Evolutionary conservation across 30 jellyfish, hydroid and myxozoan genomes (phyloP), one percentile per base, ranked within the genome.

Genomic region (Morbakka virulenta): DNA sequence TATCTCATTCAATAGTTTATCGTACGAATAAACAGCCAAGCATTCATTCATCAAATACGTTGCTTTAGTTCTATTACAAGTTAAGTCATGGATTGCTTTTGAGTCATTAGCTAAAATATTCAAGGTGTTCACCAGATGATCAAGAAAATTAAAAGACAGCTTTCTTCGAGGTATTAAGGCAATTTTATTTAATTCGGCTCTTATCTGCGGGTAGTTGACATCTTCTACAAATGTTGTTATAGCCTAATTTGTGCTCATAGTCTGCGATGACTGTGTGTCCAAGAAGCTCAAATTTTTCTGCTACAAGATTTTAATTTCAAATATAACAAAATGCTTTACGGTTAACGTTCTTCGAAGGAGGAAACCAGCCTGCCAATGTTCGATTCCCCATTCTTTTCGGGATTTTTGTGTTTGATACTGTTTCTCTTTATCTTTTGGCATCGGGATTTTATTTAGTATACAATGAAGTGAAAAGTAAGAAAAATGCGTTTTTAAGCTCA

Each of bases 371-470:
- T 12, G 26, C 70, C 70, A 57, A 57, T 26, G 12, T 26, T 57
- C 70, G 26, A 4, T 57, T 57, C 22, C 70, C 70, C 70, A 57
- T 26, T 57, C 70, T 57, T 57, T 57, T 57, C 70, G 11, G 22
- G 12, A 57, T 4, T 22, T 57, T 24, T 57, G 70, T 12, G 26
- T 26, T 12, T 26, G 70, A 57, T 57, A 57, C 26, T 12, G 12
- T 22, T 57, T 57, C 30, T 57, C 70, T 57, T 12, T n/a, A 4
- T 57, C 70, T 22, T 41, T 41, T 6, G 57, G 57, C 57, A 41
- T 41, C n/a, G n/a, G n/a, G n/a, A n/a, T n/a, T n/a, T n/a, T n/a
- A n/a, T n/a, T n/a, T n/a, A n/a, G n/a, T n/a, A n/a, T n/a, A n/a
- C n/a, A n/a, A n/a, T n/a, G n/a, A n/a, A n/a, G n/a, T n/a, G n/a